phyloP scores from a whole-genome alignment of 2,113 vertebrate genomes.

The Cairina moschata region DNA sequence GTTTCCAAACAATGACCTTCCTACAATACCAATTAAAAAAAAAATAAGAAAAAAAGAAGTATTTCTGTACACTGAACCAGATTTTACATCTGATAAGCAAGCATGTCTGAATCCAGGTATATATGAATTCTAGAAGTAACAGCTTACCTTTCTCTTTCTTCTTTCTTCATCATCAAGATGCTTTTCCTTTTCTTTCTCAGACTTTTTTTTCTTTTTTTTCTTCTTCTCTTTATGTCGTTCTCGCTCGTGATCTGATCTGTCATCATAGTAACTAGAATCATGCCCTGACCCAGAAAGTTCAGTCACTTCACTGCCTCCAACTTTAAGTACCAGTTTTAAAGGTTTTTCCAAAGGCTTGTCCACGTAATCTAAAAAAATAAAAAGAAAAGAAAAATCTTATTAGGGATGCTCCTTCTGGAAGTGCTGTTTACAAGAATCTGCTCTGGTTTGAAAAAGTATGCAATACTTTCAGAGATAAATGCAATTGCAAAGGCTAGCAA shows the following conservation, averaged over 20 bases:
- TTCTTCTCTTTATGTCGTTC: conserved; percentile 96
- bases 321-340: conserved; percentile 95
- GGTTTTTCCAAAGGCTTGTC: conserved; percentile 95
- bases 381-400: not conserved
- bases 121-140: not conserved
- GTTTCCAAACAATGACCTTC: not conserved
- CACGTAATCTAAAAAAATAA: conserved; percentile 80
- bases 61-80: not conserved
- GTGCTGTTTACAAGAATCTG: not conserved
- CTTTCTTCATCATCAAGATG: conserved; percentile 92
- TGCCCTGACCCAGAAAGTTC: conserved; percentile 96
- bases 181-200: conserved; percentile 94
- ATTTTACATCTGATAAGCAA: not conserved
- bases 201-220: conserved; percentile 98
- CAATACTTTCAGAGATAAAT: not conserved
- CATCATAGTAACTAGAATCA: conserved; percentile 96
- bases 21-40: not conserved
- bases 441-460: accelerated
- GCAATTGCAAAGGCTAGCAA: accelerated
- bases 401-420: not conserved
- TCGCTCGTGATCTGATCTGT: conserved; percentile 93
- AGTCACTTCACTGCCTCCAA: conserved; percentile 95
- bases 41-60: too few relatives aligned
- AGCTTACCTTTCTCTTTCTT: conserved; percentile 87
- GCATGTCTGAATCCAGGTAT: accelerated